Percentiles rank a stretch among this genome's conserved stretches.
Conservation (phyloP, 2,888 invertebrate species). For the Eueremaeus valkanovi region DNA sequence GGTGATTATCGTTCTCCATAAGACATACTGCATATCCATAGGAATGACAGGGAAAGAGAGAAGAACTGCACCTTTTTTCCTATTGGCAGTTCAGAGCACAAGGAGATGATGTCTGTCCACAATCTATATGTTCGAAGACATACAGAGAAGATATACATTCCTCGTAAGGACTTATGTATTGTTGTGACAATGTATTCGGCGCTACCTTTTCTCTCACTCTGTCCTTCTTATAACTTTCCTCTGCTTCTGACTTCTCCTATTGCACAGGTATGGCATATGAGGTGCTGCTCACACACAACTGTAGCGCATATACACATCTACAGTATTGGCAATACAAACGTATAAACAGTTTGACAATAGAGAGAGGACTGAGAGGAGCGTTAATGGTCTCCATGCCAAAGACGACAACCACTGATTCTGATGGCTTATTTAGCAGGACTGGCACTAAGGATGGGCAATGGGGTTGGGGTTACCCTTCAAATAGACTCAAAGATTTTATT, state of each 20-base stretch:
- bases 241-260: no score
- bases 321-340: background rate
- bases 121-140: background rate
- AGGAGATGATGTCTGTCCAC: background rate
- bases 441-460: no score
- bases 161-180: constrained; percentile 3
- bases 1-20: no score
- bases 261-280: no score
- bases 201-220: background rate
- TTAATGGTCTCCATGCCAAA: background rate
- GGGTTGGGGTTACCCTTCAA: no score
- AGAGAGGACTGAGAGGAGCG: background rate
- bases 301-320: background rate
- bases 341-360: no score
- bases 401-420: background rate
- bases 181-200: background rate
- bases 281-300: background rate
- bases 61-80: constrained; percentile 1
- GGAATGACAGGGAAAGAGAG: no score
- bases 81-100: background rate
- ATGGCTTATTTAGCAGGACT: constrained; percentile 16
- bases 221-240: background rate
- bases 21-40: no score
- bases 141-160: background rate
- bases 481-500: no score